phyloP scores from a whole-genome alignment of 2,797 vertebrate genomes.

The Craterocephalus amniculus region DNA sequence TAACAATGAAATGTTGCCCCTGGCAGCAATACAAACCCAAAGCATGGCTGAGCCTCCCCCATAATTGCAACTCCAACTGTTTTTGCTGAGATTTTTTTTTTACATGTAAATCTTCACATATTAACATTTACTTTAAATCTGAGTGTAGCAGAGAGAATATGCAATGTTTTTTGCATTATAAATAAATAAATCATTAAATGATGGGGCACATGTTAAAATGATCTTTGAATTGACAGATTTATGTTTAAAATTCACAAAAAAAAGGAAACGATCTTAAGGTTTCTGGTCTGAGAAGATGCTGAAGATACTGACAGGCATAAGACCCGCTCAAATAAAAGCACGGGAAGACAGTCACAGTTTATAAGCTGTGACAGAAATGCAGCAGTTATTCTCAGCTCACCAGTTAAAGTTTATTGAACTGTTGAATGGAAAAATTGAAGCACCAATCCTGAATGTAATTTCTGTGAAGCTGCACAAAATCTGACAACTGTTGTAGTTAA shows the following conservation, averaged over 20 bases:
- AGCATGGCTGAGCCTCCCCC: not conserved
- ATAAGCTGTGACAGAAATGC: not conserved
- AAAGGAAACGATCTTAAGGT: not conserved
- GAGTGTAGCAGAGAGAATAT: not conserved
- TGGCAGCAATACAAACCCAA: not conserved
- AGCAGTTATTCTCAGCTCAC: not conserved
- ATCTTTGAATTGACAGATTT: not conserved
- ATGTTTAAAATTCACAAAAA: not conserved
- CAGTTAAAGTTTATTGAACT: not conserved
- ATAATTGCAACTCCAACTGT: not conserved
- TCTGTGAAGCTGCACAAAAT: not conserved
- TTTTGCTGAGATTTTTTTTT: not conserved
- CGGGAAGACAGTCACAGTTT: not conserved
- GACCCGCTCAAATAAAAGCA: not conserved
- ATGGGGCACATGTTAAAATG: not conserved
- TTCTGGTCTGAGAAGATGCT: not conserved
- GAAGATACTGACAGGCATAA: not conserved
- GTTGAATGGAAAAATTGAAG: not conserved
- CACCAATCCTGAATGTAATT: not conserved
- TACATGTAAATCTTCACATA: not conserved
- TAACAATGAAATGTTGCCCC: not conserved
- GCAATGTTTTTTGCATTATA: not conserved
- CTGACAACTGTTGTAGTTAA: not conserved
- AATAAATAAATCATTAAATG: not conserved
- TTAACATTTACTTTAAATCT: not conserved